Conservation (phyloP, 1,140 invertebrate genomes). For the Micrasema minimum region DNA sequence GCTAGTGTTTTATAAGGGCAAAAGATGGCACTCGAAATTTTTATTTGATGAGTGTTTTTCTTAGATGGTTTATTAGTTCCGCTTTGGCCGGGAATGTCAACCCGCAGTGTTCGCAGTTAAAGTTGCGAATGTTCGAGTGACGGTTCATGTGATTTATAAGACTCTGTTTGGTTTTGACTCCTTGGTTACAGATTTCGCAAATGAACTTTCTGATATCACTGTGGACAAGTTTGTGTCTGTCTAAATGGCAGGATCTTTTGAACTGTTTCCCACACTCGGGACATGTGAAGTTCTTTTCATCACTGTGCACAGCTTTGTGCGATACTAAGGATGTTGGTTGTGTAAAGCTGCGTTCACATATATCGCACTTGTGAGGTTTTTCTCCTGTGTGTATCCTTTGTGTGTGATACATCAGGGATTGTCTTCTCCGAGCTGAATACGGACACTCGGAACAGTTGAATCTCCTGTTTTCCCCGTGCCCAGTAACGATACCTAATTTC, state of each 20-base stretch:
- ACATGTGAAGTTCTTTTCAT: constrained; percentile 67
- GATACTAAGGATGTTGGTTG: constrained; percentile 64
- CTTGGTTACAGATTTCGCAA: constrained; percentile 59
- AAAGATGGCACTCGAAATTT: constrained; percentile 61
- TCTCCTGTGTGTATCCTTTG: constrained; percentile 67
- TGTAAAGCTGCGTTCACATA: constrained; percentile 70
- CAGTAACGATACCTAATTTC: constrained; percentile 47
- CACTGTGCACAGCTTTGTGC: constrained; percentile 65
- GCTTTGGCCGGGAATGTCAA: constrained; percentile 62
- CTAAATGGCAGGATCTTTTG: constrained; percentile 63
- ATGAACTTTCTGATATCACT: constrained; percentile 56
- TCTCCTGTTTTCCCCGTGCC: constrained; percentile 55
- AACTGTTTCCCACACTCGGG: constrained; percentile 72
- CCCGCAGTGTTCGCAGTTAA: constrained; percentile 64
- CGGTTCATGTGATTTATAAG: constrained; percentile 61
- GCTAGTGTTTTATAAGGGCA: constrained; percentile 64
- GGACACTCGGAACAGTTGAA: constrained; percentile 62
- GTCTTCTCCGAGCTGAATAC: constrained; percentile 61
- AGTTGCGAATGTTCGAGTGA: constrained; percentile 63
- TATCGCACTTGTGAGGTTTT: constrained; percentile 58
- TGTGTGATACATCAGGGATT: constrained; percentile 61
- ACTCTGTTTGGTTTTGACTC: constrained; percentile 60
- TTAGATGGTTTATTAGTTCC: constrained; percentile 61
- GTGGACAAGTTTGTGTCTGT: constrained; percentile 62
- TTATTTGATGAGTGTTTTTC: constrained; percentile 56